These are phyloP conservation scores for Pomatostomus ruficeps DNA, from an alignment of 2,113 vertebrate species.

Conservation along the genomic window DNA sequence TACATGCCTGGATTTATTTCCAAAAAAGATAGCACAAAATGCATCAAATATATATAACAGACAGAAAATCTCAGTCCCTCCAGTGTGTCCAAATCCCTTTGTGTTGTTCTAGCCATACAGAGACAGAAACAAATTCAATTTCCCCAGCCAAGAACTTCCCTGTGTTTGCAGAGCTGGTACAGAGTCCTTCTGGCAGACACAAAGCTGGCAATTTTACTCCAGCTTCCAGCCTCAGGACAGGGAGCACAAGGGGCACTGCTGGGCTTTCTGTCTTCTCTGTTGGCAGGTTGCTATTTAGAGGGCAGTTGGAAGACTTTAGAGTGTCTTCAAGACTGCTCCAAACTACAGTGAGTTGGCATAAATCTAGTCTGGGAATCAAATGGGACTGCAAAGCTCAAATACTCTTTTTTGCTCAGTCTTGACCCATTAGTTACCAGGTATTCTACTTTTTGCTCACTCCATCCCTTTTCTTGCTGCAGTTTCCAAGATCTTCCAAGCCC, in stretches of 20 bases:
- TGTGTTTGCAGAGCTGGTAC: background rate
- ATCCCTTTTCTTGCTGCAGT: background rate
- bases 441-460: background rate
- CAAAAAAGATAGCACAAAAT: background rate
- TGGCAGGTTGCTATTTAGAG: background rate
- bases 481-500: background rate
- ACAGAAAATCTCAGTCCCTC: background rate
- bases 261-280: background rate
- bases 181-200: background rate
- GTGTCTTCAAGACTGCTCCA: background rate
- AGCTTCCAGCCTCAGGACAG: background rate
- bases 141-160: background rate
- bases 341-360: background rate
- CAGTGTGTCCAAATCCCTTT: background rate
- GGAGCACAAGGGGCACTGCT: background rate
- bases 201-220: background rate
- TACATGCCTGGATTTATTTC: background rate
- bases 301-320: background rate
- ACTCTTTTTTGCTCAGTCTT: background rate
- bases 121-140: background rate
- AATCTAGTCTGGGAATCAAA: background rate
- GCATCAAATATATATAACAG: background rate
- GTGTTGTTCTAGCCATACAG: background rate
- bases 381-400: background rate
- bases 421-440: background rate